phyloP scores from a whole-genome alignment of 2,797 vertebrate species.

The Tragelaphus oryx region DNA sequence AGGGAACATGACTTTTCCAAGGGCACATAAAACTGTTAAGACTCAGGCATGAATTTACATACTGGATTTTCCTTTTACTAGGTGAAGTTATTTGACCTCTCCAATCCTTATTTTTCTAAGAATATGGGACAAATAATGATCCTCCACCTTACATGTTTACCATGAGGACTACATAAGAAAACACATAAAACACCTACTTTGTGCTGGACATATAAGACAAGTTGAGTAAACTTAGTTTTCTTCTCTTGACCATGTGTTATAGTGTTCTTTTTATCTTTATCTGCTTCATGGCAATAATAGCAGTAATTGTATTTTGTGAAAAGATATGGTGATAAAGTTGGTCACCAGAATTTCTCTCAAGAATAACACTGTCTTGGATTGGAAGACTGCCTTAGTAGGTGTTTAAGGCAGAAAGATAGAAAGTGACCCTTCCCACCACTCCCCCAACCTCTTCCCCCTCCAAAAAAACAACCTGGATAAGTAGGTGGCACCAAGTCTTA shows the following conservation, averaged over 20 bases:
- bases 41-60: not conserved
- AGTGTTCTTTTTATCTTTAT: not conserved
- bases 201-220: not conserved
- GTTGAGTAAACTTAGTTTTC: not conserved
- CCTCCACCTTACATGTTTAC: not conserved
- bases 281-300: not conserved
- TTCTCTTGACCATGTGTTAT: not conserved
- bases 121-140: not conserved
- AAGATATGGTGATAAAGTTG: not conserved
- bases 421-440: not conserved
- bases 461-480: not conserved
- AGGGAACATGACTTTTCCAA: not conserved
- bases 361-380: not conserved
- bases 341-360: constrained; percentile 18
- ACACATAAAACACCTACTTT: not conserved
- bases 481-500: not conserved
- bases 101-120: not conserved
- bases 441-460: not conserved
- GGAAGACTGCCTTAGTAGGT: not conserved
- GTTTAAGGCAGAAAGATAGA: not conserved
- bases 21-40: not conserved
- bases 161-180: not conserved
- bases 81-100: not conserved
- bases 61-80: constrained; percentile 27
- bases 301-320: not conserved